Conservation (phyloP, 1,140 invertebrate species). For the Hypsibius dujardini region DNA sequence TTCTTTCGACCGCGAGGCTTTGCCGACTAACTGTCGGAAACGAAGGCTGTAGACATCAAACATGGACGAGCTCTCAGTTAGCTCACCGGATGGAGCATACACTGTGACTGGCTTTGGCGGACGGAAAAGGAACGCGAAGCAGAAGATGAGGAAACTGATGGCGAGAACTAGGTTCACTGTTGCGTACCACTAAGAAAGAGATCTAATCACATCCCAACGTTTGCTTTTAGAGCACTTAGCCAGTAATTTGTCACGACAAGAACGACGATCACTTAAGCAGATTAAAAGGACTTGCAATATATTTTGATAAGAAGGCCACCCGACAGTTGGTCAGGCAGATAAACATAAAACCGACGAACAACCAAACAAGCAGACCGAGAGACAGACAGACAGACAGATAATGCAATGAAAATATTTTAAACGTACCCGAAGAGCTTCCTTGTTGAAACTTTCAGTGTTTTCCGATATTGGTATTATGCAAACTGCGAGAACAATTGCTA, state of each 20-base stretch:
- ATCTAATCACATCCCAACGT: neutral
- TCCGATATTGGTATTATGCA: neutral
- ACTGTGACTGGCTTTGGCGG: neutral
- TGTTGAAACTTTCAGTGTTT: neutral
- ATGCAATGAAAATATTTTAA: neutral
- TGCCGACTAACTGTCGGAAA: neutral
- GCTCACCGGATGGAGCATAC: neutral
- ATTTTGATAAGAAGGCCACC: neutral
- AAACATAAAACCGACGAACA: neutral
- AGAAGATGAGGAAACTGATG: neutral
- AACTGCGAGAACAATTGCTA: neutral
- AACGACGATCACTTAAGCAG: too few species aligned
- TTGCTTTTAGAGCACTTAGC: too few species aligned
- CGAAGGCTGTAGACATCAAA: neutral
- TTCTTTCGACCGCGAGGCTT: neutral
- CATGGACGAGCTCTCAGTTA: neutral
- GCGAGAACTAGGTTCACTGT: neutral
- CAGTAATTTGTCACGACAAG: too few species aligned
- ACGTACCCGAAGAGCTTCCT: neutral
- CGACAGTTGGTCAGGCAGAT: neutral
- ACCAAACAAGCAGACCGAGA: neutral
- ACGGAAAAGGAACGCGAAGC: neutral
- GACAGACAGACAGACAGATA: neutral
- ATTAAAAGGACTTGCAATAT: neutral
- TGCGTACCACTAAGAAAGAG: neutral